These are phyloP conservation scores for Camponotus floridanus DNA, from an alignment of 1,140 invertebrate species.

Conservation along the genomic window DNA sequence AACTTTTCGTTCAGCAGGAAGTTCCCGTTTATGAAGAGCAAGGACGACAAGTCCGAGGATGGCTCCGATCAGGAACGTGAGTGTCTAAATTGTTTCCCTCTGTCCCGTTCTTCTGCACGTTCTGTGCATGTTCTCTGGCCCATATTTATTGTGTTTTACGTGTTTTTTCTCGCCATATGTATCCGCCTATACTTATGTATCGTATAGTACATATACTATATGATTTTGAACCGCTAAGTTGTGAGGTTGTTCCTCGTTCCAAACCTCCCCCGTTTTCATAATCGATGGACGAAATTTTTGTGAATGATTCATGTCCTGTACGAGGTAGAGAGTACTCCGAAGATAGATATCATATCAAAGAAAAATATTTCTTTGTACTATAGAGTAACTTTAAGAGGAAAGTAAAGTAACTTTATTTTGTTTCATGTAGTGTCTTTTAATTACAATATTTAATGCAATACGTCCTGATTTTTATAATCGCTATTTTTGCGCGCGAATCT, in stretches of 20 bases:
- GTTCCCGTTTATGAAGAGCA: constrained; percentile 99
- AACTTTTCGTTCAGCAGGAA: constrained; percentile 98
- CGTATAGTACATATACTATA: constrained; percentile 12
- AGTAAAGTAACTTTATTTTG: neutral
- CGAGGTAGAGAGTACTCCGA: too few species aligned
- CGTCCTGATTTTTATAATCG: neutral
- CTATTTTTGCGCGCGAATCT: neutral
- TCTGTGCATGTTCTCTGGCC: constrained; percentile 76
- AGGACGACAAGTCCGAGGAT: constrained; percentile 99
- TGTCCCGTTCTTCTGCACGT: constrained; percentile 68
- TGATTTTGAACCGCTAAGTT: constrained; percentile 16
- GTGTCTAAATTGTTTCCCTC: constrained; percentile 85
- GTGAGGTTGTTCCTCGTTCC: neutral
- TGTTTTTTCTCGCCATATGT: constrained; percentile 66
- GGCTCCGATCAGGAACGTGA: constrained; percentile 99
- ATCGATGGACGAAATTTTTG: constrained; percentile 13
- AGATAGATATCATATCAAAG: neutral
- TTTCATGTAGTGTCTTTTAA: neutral
- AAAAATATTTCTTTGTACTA: neutral
- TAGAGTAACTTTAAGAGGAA: neutral
- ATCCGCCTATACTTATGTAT: constrained; percentile 54
- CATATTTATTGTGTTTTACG: constrained; percentile 65
- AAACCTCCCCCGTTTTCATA: neutral
- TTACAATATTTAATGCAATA: neutral
- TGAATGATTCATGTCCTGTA: constrained; percentile 14